A percentile compares a stretch with the other conserved stretches of the same genome.
Evolutionary conservation across 23 tunicate genomes (phyloP).

Genomic region (Trididemnum miniatum): DNA sequence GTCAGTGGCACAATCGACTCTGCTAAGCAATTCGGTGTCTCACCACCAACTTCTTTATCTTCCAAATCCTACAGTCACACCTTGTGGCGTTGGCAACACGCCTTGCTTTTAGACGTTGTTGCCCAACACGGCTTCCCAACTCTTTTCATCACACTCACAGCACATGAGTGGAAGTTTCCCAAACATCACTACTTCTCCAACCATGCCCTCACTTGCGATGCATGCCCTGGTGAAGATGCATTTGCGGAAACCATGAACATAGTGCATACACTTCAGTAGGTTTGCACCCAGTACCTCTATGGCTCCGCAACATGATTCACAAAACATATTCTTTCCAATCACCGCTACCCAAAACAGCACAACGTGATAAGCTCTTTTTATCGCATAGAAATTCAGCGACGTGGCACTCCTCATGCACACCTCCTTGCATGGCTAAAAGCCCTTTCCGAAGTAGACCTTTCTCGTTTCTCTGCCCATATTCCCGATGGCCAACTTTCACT

Average conservation of each 20-base stretch:
- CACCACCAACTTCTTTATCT: neutral
- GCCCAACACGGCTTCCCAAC: neutral
- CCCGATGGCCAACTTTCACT: neutral
- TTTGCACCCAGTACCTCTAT: too few relatives aligned
- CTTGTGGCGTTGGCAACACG: neutral
- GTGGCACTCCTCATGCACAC: neutral
- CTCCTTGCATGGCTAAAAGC: neutral
- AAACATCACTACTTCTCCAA: neutral
- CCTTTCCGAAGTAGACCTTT: neutral
- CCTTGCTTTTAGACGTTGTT: neutral
- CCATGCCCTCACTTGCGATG: neutral
- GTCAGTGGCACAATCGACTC: neutral
- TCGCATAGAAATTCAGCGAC: neutral
- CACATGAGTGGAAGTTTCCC: neutral
- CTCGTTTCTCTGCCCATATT: neutral
- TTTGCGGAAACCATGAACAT: neutral
- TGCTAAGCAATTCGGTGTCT: neutral
- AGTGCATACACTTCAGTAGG: neutral
- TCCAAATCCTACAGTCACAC: neutral
- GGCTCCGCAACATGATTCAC: neutral
- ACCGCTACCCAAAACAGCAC: neutral
- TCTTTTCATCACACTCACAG: neutral
- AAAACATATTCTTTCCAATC: neutral
- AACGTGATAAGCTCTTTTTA: neutral
- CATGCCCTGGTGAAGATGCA: neutral